These are phyloP conservation scores for Mesocricetus auratus DNA, from an alignment of 2,113 vertebrate species.

Conservation along the genomic window DNA sequence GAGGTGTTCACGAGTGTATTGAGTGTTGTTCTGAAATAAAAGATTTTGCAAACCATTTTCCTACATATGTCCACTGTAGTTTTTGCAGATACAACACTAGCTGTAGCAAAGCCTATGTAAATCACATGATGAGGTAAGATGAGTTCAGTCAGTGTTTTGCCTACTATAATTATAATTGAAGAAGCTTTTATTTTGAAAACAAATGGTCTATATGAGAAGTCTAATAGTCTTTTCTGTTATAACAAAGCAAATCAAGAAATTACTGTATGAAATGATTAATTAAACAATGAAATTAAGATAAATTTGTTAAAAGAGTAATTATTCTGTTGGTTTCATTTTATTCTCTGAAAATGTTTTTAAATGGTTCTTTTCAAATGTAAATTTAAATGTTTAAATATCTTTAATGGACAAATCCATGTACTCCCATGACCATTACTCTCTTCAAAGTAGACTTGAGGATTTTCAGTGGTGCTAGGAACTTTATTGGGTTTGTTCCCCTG, in stretches of 20 bases:
- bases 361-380: constrained; percentile 43
- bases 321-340: not conserved
- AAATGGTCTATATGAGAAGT: constrained; percentile 3
- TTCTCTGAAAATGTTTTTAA: not conserved
- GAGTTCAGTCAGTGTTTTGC: constrained; percentile 37
- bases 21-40: constrained; percentile 93
- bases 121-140: constrained; percentile 96
- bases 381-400: constrained; percentile 48
- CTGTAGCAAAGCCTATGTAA: constrained; percentile 95
- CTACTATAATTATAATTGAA: constrained; percentile 60
- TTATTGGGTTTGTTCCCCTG: not conserved
- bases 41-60: constrained; percentile 95
- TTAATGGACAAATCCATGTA: constrained; percentile 28
- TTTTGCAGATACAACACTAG: constrained; percentile 96
- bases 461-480: constrained; percentile 28
- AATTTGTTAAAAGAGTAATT: constrained; percentile 42
- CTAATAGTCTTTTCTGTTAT: constrained; percentile 24
- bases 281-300: constrained; percentile 59
- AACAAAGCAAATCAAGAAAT: constrained; percentile 35
- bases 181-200: constrained; percentile 61
- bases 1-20: constrained; percentile 92
- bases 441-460: constrained; percentile 29
- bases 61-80: constrained; percentile 92
- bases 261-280: constrained; percentile 27
- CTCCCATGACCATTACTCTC: constrained; percentile 5